Conservation (phyloP, 2,113 vertebrate species). For the Mesembrinibis cayennensis region DNA sequence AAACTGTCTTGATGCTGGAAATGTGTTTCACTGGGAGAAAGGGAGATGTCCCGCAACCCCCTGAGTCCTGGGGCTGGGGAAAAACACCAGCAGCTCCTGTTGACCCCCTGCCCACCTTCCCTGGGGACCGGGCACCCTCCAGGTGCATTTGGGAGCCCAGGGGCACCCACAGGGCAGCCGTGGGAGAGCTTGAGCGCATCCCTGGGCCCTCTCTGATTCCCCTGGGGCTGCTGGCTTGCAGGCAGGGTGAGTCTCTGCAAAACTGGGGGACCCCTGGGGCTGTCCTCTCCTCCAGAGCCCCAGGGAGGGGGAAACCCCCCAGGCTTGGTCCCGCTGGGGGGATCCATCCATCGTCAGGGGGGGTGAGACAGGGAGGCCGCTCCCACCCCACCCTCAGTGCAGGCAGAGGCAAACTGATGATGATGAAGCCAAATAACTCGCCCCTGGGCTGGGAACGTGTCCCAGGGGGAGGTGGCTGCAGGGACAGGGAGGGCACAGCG, state of each 20-base stretch:
- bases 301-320: neutral
- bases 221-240: neutral
- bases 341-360: accelerated
- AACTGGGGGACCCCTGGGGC: neutral
- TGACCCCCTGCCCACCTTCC: neutral
- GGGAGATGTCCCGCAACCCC: accelerated
- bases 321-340: neutral
- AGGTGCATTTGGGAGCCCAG: accelerated
- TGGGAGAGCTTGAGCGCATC: accelerated
- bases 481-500: neutral
- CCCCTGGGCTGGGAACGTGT: accelerated
- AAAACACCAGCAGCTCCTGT: neutral
- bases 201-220: neutral
- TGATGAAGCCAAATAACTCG: accelerated
- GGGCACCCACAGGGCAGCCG: accelerated
- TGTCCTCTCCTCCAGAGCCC: neutral
- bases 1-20: accelerated
- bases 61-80: neutral
- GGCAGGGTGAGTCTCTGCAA: too few species aligned
- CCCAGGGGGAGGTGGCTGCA: neutral
- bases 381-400: neutral
- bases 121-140: too few species aligned
- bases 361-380: too few species aligned
- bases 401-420: neutral
- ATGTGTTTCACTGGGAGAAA: neutral